A percentile compares a stretch with the other conserved stretches of the same genome.
Conservation (phyloP, 1,140 invertebrate species). For the Solenopsis fugax region DNA sequence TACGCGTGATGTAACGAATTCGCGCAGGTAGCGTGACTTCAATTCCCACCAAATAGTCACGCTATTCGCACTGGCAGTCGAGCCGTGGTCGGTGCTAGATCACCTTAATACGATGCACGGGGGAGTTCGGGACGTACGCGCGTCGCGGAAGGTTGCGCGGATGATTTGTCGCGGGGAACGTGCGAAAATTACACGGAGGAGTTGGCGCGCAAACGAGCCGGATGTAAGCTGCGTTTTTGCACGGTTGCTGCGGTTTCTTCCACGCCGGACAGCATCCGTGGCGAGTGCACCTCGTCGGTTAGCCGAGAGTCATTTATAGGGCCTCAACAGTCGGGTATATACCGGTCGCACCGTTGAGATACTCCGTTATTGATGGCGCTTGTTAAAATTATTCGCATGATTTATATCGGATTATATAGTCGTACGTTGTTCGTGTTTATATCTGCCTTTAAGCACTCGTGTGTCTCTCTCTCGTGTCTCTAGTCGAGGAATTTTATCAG, state of each 20-base stretch:
- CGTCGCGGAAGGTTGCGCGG: slow-evolving; percentile 30
- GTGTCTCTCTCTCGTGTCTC: not conserved
- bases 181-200: slow-evolving; percentile 32
- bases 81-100: not conserved
- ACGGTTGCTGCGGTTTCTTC: slow-evolving; percentile 44
- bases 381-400: slow-evolving; percentile 59
- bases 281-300: not conserved
- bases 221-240: slow-evolving; percentile 52
- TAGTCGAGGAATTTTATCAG: slow-evolving; percentile 35
- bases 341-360: not conserved
- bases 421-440: slow-evolving; percentile 18
- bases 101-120: slow-evolving; percentile 46
- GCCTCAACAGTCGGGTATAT: not conserved
- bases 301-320: slow-evolving; percentile 42
- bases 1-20: slow-evolving; percentile 82
- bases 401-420: slow-evolving; percentile 30
- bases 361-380: slow-evolving; percentile 51
- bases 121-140: slow-evolving; percentile 26
- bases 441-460: not conserved
- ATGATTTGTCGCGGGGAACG: slow-evolving; percentile 44
- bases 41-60: slow-evolving; percentile 64
- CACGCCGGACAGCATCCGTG: not conserved
- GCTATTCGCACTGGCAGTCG: slow-evolving; percentile 44
- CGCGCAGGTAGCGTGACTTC: slow-evolving; percentile 79
- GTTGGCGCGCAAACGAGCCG: slow-evolving; percentile 34